A percentile compares a stretch with the other conserved stretches of the same genome.
Conservation (phyloP, 2,888 invertebrate species). For the Syrphus vitripennis region DNA sequence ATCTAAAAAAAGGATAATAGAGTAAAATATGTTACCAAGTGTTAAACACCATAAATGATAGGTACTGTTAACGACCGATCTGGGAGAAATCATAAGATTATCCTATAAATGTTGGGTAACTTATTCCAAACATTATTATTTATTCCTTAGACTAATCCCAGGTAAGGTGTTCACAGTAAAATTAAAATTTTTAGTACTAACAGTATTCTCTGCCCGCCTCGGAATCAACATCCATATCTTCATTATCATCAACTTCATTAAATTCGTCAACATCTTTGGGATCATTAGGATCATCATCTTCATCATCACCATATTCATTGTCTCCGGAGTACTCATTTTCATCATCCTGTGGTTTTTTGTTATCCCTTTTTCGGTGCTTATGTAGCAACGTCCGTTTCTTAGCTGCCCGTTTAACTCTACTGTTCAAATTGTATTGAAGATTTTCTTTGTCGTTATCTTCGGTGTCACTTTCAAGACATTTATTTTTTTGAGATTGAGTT, state of each 20-base stretch:
- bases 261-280: too few relatives aligned
- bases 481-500: slow-evolving; percentile 48
- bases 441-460: slow-evolving; percentile 61
- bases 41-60: background rate
- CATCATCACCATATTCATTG: background rate
- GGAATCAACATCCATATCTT: slow-evolving; percentile 48
- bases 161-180: background rate
- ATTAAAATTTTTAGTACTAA: slow-evolving; percentile 21
- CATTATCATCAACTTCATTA: background rate
- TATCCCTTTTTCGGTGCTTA: background rate
- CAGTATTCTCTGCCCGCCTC: slow-evolving; percentile 42
- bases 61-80: background rate
- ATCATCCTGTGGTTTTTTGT: background rate
- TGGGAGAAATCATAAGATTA: background rate
- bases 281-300: background rate
- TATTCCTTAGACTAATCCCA: too few relatives aligned
- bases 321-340: background rate
- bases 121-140: too few relatives aligned
- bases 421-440: slow-evolving; percentile 76
- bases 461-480: slow-evolving; percentile 21
- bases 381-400: slow-evolving; percentile 38
- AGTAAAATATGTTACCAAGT: background rate
- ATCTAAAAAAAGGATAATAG: background rate
- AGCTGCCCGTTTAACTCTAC: slow-evolving; percentile 24
- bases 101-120: background rate